phyloP scores from a whole-genome alignment of 2,113 vertebrate genomes.

The Platichthys flesus region DNA sequence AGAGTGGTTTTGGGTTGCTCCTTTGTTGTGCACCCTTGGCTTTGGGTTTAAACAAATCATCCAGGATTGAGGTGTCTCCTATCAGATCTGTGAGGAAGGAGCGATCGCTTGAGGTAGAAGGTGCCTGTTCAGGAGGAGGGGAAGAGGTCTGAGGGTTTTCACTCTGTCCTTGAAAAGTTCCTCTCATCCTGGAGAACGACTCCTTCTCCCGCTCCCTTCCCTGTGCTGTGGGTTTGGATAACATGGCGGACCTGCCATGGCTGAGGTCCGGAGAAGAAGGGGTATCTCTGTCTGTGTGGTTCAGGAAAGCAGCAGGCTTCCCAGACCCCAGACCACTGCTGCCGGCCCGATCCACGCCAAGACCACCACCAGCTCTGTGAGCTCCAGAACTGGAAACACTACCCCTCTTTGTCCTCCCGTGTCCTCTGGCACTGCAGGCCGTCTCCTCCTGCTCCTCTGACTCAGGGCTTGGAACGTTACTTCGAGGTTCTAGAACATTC shows the following conservation, averaged over 20 bases:
- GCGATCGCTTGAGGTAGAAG: conserved; percentile 14
- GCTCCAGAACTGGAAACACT: conserved; percentile 64
- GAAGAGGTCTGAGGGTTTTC: conserved; percentile 9
- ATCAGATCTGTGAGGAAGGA: conserved; percentile 84
- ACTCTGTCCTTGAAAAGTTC: conserved; percentile 23
- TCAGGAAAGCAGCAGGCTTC: conserved; percentile 52
- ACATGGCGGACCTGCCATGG: conserved; percentile 35
- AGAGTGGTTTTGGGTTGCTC: conserved; percentile 10
- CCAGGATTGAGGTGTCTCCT: conserved; percentile 93
- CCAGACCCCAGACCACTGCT: conserved; percentile 62
- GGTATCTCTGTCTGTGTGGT: conserved; percentile 60
- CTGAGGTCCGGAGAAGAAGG: conserved; percentile 62
- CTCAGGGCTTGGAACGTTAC: conserved; percentile 50
- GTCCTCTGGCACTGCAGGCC: conserved; percentile 53
- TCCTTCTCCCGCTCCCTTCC: conserved; percentile 34
- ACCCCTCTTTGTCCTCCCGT: conserved; percentile 63
- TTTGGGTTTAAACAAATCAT: conserved; percentile 87
- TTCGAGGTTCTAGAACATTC: conserved; percentile 42
- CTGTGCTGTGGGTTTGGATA: conserved; percentile 56
- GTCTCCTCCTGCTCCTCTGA: conserved; percentile 60
- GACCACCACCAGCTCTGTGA: conserved; percentile 59
- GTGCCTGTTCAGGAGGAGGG: not conserved
- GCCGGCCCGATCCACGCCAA: conserved; percentile 51
- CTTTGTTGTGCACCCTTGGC: conserved; percentile 43
- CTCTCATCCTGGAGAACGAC: conserved; percentile 8